phyloP scores from a whole-genome alignment of 1,140 invertebrate species.

The Brachionus sp. region DNA sequence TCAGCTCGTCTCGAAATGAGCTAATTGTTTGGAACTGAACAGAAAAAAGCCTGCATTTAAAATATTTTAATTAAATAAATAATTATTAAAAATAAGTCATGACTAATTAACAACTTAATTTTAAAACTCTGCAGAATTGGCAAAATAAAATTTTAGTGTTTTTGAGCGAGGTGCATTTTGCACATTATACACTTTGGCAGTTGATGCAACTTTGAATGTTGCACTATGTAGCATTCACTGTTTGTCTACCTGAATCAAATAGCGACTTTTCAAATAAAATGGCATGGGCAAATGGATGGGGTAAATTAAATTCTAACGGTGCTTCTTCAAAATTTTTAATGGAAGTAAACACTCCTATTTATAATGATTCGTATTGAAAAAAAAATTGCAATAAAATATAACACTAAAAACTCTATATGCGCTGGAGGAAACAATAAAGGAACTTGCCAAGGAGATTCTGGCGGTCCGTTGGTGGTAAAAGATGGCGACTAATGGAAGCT shows the following conservation, averaged over 20 bases:
- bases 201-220: no score
- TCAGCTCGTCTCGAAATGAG: no score
- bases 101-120: no score
- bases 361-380: not conserved
- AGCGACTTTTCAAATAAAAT: not conserved
- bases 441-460: conserved; percentile 42
- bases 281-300: conserved; percentile 13
- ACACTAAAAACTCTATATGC: not conserved
- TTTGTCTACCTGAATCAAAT: not conserved
- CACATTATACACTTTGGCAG: no score
- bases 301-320: not conserved
- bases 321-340: not conserved
- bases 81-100: no score
- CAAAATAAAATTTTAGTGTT: no score
- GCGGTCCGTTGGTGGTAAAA: not conserved
- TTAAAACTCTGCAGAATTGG: no score
- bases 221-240: no score
- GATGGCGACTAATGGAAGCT: not conserved
- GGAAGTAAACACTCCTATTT: not conserved
- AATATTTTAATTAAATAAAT: no score
- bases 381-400: not conserved
- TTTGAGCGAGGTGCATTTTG: no score
- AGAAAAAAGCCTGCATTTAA: no score
- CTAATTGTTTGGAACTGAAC: no score
- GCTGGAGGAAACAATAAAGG: not conserved